Conservation (phyloP, 2,888 invertebrate genomes). For the Tenthredo distinguenda region DNA sequence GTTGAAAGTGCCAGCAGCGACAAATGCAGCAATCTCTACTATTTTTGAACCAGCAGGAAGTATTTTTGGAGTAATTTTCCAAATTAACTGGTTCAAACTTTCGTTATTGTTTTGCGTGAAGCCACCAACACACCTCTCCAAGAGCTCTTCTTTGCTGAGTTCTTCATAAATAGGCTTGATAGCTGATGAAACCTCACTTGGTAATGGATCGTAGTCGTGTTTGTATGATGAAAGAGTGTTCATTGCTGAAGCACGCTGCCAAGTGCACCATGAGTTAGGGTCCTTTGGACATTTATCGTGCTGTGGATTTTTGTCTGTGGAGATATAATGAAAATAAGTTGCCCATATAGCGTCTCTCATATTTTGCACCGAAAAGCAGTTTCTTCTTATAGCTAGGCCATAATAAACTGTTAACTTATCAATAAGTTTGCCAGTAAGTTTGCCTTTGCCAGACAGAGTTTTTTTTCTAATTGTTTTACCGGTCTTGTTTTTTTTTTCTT, state of each 20-base stretch:
- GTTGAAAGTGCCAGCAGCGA: conserved; percentile 47
- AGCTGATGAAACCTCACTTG: conserved; percentile 61
- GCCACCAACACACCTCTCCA: conserved; percentile 68
- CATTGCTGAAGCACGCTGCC: conserved; percentile 57
- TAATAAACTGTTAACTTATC: conserved; percentile 44
- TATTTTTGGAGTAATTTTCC: conserved; percentile 39
- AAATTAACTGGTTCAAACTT: conserved; percentile 49
- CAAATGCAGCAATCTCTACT: conserved; percentile 41
- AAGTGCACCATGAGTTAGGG: too few species aligned
- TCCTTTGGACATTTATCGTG: too few species aligned
- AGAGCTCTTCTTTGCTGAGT: conserved; percentile 65
- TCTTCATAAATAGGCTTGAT: conserved; percentile 67
- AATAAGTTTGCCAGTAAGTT: neutral
- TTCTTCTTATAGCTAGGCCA: conserved; percentile 37
- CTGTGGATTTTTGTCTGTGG: too few species aligned
- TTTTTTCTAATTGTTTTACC: too few species aligned
- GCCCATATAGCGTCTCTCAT: conserved; percentile 56
- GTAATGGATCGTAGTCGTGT: conserved; percentile 61
- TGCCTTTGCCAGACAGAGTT: too few species aligned
- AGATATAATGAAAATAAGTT: conserved; percentile 54
- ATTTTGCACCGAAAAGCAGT: conserved; percentile 47
- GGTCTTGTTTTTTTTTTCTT: conserved; percentile 33
- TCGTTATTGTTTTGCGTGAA: conserved; percentile 55
- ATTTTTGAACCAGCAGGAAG: conserved; percentile 25
- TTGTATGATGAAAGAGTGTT: conserved; percentile 54